phyloP scores from a whole-genome alignment of 2,113 vertebrate genomes.

The Merops nubicus region DNA sequence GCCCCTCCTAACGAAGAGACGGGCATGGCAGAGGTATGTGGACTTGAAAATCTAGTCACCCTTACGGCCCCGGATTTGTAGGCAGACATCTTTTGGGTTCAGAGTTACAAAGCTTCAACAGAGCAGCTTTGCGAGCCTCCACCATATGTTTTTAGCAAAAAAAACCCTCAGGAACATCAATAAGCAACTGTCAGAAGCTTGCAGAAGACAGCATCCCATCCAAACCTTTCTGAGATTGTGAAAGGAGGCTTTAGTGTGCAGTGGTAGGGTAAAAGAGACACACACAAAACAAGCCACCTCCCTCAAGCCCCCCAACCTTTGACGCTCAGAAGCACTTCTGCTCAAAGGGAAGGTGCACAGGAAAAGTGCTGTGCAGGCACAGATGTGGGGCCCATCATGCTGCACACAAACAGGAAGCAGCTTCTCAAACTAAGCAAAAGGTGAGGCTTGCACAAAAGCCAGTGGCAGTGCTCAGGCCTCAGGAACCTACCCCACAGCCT shows the following conservation, averaged over 20 bases:
- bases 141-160: not conserved
- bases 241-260: not conserved
- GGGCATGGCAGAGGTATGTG: not conserved
- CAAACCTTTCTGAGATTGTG: not conserved
- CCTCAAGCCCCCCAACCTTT: not conserved
- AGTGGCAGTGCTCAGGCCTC: accelerated
- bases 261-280: not conserved
- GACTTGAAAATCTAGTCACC: not conserved
- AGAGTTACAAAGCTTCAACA: not conserved
- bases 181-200: not conserved
- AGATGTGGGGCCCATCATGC: accelerated
- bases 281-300: not conserved
- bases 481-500: not conserved
- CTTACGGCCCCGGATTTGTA: accelerated
- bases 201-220: not conserved
- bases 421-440: not conserved
- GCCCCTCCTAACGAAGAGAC: not conserved
- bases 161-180: not conserved
- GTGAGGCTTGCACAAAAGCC: not conserved
- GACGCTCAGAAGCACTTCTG: not conserved
- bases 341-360: not conserved
- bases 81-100: not conserved
- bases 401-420: slow-evolving; percentile 8
- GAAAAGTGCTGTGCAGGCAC: not conserved
- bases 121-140: not conserved